These are phyloP conservation scores for Drosophila recens DNA, from an alignment of 2,888 invertebrate species.

Conservation along the genomic window DNA sequence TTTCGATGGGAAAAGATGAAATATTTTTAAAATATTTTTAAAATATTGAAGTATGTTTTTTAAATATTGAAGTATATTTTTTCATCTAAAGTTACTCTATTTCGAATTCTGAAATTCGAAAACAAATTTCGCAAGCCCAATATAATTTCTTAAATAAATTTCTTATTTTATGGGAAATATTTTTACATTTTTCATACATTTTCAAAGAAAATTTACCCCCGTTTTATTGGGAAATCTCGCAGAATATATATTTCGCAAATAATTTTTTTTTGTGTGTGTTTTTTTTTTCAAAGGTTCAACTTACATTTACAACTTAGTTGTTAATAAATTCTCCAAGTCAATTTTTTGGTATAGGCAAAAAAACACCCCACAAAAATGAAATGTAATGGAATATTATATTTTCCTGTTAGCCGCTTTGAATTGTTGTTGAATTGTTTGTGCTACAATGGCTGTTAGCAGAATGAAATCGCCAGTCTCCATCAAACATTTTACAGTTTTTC, in stretches of 20 bases:
- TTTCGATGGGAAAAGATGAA: no score
- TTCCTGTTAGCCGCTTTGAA: slow-evolving; percentile 6
- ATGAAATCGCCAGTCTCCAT: slow-evolving; percentile 24
- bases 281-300: background rate
- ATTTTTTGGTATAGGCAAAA: background rate
- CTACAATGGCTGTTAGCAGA: slow-evolving; percentile 22
- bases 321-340: background rate
- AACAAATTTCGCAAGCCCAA: no score
- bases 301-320: background rate
- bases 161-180: no score
- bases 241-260: background rate
- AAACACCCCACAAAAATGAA: background rate
- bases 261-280: background rate
- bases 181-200: no score
- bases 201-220: background rate
- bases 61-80: background rate
- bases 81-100: background rate
- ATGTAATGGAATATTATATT: background rate
- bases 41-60: background rate
- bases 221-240: background rate
- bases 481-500: background rate
- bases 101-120: no score
- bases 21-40: background rate
- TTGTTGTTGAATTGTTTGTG: slow-evolving; percentile 25
- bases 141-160: background rate